These are phyloP conservation scores for Ctenicera cuprea DNA, from an alignment of 2,888 invertebrate genomes.

Conservation along the genomic window DNA sequence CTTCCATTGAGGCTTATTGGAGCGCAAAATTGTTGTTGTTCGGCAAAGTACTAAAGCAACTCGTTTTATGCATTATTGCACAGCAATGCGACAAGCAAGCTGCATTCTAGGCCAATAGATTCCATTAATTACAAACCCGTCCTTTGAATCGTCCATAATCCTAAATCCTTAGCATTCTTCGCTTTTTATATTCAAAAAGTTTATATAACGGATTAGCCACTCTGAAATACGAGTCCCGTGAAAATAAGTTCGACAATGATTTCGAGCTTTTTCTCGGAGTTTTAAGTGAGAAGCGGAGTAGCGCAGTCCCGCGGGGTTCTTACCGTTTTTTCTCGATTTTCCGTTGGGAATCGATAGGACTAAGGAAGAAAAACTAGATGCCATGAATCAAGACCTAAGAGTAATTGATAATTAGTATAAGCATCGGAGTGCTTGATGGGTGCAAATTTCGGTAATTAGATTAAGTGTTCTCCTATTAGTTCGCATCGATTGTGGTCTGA, in stretches of 20 bases:
- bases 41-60: constrained; percentile 5
- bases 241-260: constrained; percentile 5
- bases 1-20: constrained; percentile 13
- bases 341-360: background rate
- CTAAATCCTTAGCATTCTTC: background rate
- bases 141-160: background rate
- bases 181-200: constrained; percentile 9
- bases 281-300: constrained; percentile 21
- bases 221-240: background rate
- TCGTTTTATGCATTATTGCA: constrained; percentile 27
- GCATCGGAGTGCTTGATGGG: background rate
- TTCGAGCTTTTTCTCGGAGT: constrained; percentile 10
- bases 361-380: background rate
- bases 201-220: constrained; percentile 5
- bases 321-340: background rate
- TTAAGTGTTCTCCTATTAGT: constrained; percentile 17
- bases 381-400: background rate
- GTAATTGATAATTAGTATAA: constrained; percentile 3
- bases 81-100: constrained; percentile 22
- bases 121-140: constrained; percentile 9
- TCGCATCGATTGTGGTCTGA: background rate
- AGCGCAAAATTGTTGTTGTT: constrained; percentile 22
- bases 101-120: constrained; percentile 23
- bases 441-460: constrained; percentile 22
- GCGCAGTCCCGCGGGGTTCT: constrained; percentile 3